Evolutionary conservation across 1,140 invertebrate genomes (phyloP).

Genomic region (Rhynchophorus ferrugineus): DNA sequence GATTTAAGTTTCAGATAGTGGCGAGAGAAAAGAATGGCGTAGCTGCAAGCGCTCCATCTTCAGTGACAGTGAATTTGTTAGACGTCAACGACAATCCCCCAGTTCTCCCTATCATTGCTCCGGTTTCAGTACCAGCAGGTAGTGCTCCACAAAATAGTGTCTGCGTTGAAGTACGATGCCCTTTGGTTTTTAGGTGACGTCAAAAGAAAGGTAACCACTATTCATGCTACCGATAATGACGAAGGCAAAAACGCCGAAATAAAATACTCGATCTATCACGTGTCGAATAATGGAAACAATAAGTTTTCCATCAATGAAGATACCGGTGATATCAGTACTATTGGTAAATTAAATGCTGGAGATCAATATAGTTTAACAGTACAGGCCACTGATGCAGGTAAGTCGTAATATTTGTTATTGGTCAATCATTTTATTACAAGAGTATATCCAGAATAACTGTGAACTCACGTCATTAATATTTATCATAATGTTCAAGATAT

Average conservation of each 20-base stretch:
- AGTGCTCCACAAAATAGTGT: not conserved
- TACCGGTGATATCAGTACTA: constrained; percentile 68
- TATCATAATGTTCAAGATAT: too few relatives aligned
- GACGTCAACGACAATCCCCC: constrained; percentile 84
- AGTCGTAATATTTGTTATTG: not conserved
- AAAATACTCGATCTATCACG: constrained; percentile 74
- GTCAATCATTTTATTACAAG: too few relatives aligned
- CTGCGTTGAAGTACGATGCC: not conserved
- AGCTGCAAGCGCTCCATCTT: constrained; percentile 72
- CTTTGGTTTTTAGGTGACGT: constrained; percentile 48
- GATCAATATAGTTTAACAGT: constrained; percentile 85
- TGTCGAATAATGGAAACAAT: constrained; percentile 78
- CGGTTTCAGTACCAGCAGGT: constrained; percentile 70
- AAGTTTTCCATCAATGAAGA: constrained; percentile 79
- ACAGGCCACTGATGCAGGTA: constrained; percentile 59
- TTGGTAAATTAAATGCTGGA: constrained; percentile 70
- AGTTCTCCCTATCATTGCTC: constrained; percentile 63
- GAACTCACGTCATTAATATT: too few relatives aligned
- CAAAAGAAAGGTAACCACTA: constrained; percentile 64
- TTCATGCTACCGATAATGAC: constrained; percentile 78
- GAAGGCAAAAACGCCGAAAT: constrained; percentile 75
- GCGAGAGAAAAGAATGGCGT: constrained; percentile 69
- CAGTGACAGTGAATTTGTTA: constrained; percentile 66
- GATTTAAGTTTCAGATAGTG: constrained; percentile 74
- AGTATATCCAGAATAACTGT: too few relatives aligned